Evolutionary conservation across 1,140 invertebrate species (phyloP).

Genomic region (Yoshiicerus persimilis): DNA sequence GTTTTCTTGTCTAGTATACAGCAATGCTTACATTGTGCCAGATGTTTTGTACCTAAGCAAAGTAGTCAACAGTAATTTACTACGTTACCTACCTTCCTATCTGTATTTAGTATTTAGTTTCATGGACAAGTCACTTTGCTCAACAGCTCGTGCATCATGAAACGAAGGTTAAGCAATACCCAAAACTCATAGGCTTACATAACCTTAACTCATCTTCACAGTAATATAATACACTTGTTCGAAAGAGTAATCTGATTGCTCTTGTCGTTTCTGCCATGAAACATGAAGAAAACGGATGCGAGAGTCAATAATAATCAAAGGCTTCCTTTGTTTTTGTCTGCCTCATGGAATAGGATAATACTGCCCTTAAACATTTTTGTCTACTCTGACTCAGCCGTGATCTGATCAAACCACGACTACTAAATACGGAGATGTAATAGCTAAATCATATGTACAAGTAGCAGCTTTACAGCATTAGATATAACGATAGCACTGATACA

Average conservation of each 20-base stretch:
- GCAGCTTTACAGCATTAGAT: too few species aligned
- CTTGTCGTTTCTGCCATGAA: neutral
- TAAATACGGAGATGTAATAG: neutral
- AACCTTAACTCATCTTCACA: neutral
- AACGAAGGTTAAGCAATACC: neutral
- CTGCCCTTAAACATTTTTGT: neutral
- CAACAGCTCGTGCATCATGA: neutral
- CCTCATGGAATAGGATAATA: neutral
- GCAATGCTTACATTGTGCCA: neutral
- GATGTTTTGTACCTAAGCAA: neutral
- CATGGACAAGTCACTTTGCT: conserved; percentile 6
- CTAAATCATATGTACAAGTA: neutral
- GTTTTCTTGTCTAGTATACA: neutral
- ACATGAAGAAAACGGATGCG: neutral
- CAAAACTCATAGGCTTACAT: neutral
- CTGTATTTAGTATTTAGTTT: neutral
- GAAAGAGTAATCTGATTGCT: neutral
- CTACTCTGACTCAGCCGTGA: neutral
- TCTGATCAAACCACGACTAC: neutral
- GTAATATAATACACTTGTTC: neutral
- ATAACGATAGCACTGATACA: too few species aligned
- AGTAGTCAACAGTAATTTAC: neutral
- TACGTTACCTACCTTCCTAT: neutral
- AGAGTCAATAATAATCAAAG: neutral
- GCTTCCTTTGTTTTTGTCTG: neutral